A percentile compares a stretch with the other conserved stretches of the same genome.
Conservation (phyloP, 1,140 invertebrate genomes). For the Zaprionus tsacasi region DNA sequence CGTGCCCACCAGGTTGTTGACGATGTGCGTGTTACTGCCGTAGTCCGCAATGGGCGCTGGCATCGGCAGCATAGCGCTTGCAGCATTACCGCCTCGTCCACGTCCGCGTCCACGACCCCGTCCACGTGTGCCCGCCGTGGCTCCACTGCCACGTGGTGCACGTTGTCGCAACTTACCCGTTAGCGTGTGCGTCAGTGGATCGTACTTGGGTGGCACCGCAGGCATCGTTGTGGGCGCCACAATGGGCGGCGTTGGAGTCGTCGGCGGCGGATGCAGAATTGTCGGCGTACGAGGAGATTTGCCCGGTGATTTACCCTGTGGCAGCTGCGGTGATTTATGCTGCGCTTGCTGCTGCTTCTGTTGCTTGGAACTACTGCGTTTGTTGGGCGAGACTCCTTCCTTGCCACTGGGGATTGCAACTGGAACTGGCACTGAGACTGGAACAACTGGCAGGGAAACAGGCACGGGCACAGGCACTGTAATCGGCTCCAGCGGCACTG, state of each 20-base stretch:
- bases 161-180: slow-evolving; percentile 85
- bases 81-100: slow-evolving; percentile 56
- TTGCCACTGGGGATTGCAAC: slow-evolving; percentile 48
- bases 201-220: slow-evolving; percentile 57
- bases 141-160: slow-evolving; percentile 85
- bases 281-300: slow-evolving; percentile 87
- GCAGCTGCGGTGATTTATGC: slow-evolving; percentile 87
- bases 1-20: slow-evolving; percentile 91
- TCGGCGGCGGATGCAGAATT: slow-evolving; percentile 39
- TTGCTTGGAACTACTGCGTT: slow-evolving; percentile 47
- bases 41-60: slow-evolving; percentile 79
- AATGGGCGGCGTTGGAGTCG: slow-evolving; percentile 48
- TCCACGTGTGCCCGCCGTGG: slow-evolving; percentile 86
- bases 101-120: slow-evolving; percentile 88
- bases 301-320: slow-evolving; percentile 88
- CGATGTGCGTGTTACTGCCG: slow-evolving; percentile 76
- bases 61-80: slow-evolving; percentile 63
- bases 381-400: slow-evolving; percentile 65
- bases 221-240: slow-evolving; percentile 47
- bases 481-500: slow-evolving; percentile 17
- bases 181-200: slow-evolving; percentile 74
- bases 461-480: slow-evolving; percentile 6
- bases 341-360: slow-evolving; percentile 43
- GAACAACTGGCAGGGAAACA: slow-evolving; percentile 11
- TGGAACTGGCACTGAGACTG: slow-evolving; percentile 21